Evolutionary conservation across 2,113 vertebrate genomes (phyloP), one percentile per base, ranked within the genome.

Genomic region (Cettia cetti): DNA sequence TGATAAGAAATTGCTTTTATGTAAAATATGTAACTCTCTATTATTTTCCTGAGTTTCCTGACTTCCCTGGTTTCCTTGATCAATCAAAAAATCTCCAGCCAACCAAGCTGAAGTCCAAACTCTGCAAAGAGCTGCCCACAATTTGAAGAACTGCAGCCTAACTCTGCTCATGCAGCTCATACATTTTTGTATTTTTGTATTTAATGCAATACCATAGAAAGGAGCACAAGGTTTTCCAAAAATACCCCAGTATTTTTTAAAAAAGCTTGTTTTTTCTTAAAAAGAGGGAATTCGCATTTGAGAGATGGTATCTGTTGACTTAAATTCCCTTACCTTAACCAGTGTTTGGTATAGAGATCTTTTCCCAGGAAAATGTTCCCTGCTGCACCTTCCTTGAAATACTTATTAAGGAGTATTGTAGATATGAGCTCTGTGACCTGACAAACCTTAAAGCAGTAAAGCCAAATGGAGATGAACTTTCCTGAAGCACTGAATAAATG

Each of bases 271-370:
- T 31, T 22, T 64, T 26, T 42, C 22, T 77, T 12, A 11, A 50
- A 79, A 69, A 78, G 52, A 1, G 1, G 8, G 14, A 17, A 59
- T 63, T 74, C 0, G 0, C 15, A 22, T 89, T 86, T 63, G 30
- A 50, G 11, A 45, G 24, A 17, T 14, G 10, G 2, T 22, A 28
- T 81, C 28, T 47, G 72, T 39, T 37, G 26, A 37, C 30, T 50
- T 11, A 39, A 82, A 82, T 74, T 80, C 6, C 19, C 10, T 3
- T 10, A 12, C 15, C 17, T 54, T 44, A 47, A 52, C 13, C 13
- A 52, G 33, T n/a, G 60, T 68, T 68, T 68, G 57, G 14, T 57
- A 39, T 1, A 16, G 15, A 40, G 7, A 16, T 50, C 6, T 77
- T 86, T 63, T 40, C 23, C 27, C 70, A 31, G 37, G 47, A 71